Evolutionary conservation across 2,888 invertebrate species (phyloP).

Genomic region (Blastobasis adustella): DNA sequence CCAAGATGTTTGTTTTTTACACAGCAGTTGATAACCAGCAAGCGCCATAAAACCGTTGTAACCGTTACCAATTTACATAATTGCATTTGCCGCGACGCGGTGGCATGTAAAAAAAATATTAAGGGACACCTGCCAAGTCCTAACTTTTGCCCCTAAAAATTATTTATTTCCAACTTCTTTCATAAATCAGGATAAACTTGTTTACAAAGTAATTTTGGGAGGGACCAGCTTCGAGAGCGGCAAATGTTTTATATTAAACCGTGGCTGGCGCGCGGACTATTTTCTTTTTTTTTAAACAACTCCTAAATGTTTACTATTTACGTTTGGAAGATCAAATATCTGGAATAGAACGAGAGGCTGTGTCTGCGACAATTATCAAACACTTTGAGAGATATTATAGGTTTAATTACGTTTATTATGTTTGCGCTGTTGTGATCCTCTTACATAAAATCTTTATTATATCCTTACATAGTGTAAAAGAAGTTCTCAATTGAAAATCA

Average conservation of each 20-base stretch:
- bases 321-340: no score
- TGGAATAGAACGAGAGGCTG: no score
- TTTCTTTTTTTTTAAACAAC: neutral
- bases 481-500: no score
- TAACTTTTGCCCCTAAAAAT: conserved; percentile 68
- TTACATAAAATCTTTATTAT: no score
- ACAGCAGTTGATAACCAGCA: no score
- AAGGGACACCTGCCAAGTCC: conserved; percentile 61
- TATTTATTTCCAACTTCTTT: conserved; percentile 66
- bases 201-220: conserved; percentile 66
- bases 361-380: no score
- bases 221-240: conserved; percentile 34
- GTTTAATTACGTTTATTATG: no score
- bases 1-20: no score
- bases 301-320: no score
- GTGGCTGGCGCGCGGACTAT: conserved; percentile 1
- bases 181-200: conserved; percentile 71
- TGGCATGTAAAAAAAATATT: conserved; percentile 60
- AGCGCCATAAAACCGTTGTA: conserved; percentile 10
- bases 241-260: conserved; percentile 27
- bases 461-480: no score
- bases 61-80: conserved; percentile 60
- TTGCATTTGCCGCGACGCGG: conserved; percentile 45
- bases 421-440: no score
- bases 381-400: no score